A percentile compares a stretch with the other conserved stretches of the same genome.
phyloP scores from a whole-genome alignment of 1,140 invertebrate species.

The Nixonia krombeini region DNA sequence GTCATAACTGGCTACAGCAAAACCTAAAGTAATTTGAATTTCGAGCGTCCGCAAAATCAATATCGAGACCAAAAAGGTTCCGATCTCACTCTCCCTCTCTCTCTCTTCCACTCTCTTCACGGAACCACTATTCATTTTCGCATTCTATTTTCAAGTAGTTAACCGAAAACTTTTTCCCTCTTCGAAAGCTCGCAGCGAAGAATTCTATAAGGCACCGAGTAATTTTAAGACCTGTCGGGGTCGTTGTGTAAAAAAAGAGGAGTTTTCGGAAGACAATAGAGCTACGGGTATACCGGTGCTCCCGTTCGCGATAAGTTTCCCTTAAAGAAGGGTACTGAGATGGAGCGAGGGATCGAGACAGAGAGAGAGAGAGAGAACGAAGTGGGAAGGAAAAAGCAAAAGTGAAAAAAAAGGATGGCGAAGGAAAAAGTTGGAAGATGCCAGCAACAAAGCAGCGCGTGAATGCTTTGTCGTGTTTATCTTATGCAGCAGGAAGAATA shows the following conservation, averaged over 20 bases:
- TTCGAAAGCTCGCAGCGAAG: too few relatives aligned
- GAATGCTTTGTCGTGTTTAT: constrained; percentile 46
- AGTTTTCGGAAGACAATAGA: constrained; percentile 22
- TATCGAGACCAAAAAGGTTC: too few relatives aligned
- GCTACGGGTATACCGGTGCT: constrained; percentile 4
- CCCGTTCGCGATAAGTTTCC: constrained; percentile 7
- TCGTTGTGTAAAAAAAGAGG: constrained; percentile 12
- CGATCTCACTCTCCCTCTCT: too few relatives aligned
- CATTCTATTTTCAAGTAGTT: constrained; percentile 10
- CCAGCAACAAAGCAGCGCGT: constrained; percentile 33
- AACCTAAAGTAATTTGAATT: too few relatives aligned
- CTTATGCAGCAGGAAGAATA: constrained; percentile 34
- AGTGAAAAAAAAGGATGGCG: constrained; percentile 13
- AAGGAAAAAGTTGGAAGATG: constrained; percentile 22
- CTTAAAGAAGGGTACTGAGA: neutral
- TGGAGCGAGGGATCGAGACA: neutral
- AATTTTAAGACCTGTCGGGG: constrained; percentile 26
- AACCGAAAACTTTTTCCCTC: constrained; percentile 11
- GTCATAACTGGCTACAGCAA: too few relatives aligned
- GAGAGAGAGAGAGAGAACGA: neutral
- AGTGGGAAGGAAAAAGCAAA: constrained; percentile 12
- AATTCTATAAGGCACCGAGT: constrained; percentile 12
- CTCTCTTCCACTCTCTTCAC: neutral
- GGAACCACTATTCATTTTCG: neutral
- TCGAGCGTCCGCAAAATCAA: too few relatives aligned